phyloP scores from a whole-genome alignment of 2,888 invertebrate genomes.

The Netelia virgata region DNA sequence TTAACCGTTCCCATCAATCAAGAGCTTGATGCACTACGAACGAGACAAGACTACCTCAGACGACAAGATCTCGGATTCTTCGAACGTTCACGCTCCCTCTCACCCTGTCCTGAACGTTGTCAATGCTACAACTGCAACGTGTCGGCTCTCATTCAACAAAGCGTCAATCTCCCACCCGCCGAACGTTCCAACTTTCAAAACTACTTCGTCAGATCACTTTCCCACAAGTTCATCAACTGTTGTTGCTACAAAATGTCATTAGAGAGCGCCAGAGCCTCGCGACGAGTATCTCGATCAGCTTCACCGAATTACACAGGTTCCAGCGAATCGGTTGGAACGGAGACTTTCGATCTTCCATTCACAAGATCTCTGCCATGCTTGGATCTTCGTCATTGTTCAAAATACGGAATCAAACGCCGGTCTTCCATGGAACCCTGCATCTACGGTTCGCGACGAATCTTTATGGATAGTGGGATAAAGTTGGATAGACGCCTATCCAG shows the following conservation, averaged over 20 bases:
- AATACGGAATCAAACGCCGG: not conserved
- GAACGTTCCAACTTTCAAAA: conserved; percentile 79
- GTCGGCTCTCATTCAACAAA: conserved; percentile 79
- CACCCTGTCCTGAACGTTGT: conserved; percentile 74
- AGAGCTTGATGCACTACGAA: no score
- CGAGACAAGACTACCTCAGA: conserved; percentile 6
- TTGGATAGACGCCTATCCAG: conserved; percentile 31
- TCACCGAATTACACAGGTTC: conserved; percentile 33
- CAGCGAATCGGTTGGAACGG: not conserved
- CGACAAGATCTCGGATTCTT: conserved; percentile 17
- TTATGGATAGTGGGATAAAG: not conserved
- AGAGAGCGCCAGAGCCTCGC: conserved; percentile 29
- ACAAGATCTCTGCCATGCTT: conserved; percentile 16
- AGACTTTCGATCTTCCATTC: not conserved
- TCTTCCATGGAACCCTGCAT: not conserved
- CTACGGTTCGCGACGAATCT: not conserved
- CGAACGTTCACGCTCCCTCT: conserved; percentile 77
- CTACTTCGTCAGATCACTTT: conserved; percentile 79
- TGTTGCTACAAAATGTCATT: conserved; percentile 74
- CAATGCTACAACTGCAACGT: conserved; percentile 82
- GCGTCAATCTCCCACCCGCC: conserved; percentile 77
- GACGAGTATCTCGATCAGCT: conserved; percentile 48
- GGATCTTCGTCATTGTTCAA: not conserved
- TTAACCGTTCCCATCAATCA: conserved; percentile 13
- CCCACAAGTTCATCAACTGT: conserved; percentile 79